Conservation (phyloP, 2,113 vertebrate genomes). For the Sylvia atricapilla region DNA sequence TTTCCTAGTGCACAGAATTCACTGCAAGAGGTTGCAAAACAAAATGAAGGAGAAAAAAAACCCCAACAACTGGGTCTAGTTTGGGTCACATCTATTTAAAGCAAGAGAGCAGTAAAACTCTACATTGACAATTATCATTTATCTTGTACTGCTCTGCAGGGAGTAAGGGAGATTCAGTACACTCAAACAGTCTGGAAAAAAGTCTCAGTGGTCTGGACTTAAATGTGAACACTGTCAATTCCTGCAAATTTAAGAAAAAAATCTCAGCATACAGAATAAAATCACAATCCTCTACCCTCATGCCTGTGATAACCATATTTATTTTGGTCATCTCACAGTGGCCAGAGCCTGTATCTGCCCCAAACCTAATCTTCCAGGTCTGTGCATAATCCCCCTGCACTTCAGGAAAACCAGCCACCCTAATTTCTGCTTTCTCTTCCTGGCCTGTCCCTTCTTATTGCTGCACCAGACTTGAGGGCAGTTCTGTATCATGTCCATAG, state of each 20-base stretch:
- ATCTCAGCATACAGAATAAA: background rate
- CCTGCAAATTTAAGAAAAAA: background rate
- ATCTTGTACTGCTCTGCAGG: background rate
- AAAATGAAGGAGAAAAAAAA: background rate
- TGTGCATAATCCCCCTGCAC: background rate
- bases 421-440: background rate
- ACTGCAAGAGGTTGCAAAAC: slow-evolving; percentile 29
- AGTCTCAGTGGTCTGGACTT: background rate
- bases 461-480: background rate
- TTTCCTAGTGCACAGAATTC: background rate
- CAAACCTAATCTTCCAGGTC: background rate
- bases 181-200: background rate
- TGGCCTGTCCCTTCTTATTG: background rate
- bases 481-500: background rate
- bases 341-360: background rate
- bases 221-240: background rate
- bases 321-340: background rate
- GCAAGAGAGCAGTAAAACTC: slow-evolving; percentile 18
- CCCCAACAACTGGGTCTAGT: background rate
- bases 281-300: background rate
- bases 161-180: background rate
- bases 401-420: background rate
- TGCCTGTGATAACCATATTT: background rate
- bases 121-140: background rate
- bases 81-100: slow-evolving; percentile 25